Evolutionary conservation across 2,113 vertebrate genomes (phyloP).

Genomic region (Aphelocoma coerulescens): DNA sequence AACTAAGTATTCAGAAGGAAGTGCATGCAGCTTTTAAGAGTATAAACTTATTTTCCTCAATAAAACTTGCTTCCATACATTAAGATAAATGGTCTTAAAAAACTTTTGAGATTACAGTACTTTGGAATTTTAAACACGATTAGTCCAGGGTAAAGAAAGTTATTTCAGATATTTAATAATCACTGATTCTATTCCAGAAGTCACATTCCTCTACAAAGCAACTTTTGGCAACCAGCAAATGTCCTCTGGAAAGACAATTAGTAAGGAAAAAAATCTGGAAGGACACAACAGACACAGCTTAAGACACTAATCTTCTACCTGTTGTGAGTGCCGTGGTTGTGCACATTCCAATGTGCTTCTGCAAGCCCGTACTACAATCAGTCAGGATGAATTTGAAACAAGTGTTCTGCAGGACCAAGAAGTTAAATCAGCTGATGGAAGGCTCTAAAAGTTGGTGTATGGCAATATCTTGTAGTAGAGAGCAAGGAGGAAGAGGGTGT

Average conservation of each 20-base stretch:
- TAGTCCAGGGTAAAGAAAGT: background rate
- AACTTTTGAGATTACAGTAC: background rate
- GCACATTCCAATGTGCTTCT: background rate
- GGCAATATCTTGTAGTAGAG: background rate
- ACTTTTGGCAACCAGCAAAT: background rate
- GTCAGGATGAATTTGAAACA: background rate
- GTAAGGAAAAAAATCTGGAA: background rate
- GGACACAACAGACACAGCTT: background rate
- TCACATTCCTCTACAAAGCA: background rate
- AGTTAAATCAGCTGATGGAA: background rate
- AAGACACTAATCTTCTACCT: background rate
- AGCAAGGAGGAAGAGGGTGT: background rate
- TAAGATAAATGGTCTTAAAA: background rate
- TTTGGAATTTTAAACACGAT: background rate
- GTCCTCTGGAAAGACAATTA: background rate
- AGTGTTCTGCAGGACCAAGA: background rate
- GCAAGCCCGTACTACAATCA: accelerated
- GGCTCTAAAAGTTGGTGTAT: background rate
- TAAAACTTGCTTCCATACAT: background rate
- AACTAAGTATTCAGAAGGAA: background rate
- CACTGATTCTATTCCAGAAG: background rate
- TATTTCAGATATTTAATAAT: background rate
- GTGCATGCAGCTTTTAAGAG: background rate
- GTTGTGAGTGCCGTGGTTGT: background rate
- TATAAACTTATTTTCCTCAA: background rate